Base-by-base conservation (phyloP, 2,797 vertebrate species). In the Serranus cabrilla region DNA sequence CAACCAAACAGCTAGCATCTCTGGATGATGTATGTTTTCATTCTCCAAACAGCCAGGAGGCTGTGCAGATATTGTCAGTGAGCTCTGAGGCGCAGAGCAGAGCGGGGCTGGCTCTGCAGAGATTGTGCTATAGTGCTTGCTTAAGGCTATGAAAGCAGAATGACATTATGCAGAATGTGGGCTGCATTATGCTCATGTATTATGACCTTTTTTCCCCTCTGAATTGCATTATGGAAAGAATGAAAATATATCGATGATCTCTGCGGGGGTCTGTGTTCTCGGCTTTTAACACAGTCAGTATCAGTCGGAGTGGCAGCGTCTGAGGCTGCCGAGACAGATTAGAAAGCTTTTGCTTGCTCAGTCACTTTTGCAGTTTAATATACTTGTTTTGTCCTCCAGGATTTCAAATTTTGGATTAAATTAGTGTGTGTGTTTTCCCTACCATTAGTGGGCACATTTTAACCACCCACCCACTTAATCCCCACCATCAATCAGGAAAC, bases 31-130 rank as follows among this genome's bases (percentile, higher is more conserved):
- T 83, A 74, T 83, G 83, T 81, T 88, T 90, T 83, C 68, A 55
- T 71, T 81, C 73, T 84, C 79, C 78, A 90, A 89, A 89, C 78
- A 87, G 82, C 90, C 76, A 67, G 59, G 42, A 76, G 87, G 83
- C 82, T 78, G 80, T 76, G 66, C 76, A 78, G 84, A 88, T 89
- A 86, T 78, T 81, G 82, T 82, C 86, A 70, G 84, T 18, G 54
- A 78, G 84, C 80, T 90, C 56, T 46, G 3, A 85, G 85, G 79
- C 83, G 47, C 60, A 21, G 72, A 70, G 77, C 76, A 60, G 71
- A 68, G 80, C 80, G 9, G 47, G 67, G 23, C 80, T 69, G 71
- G 64, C 75, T 85, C 81, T 86, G 86, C 63, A 76, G 78, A 83
- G 87, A 90, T 83, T 87, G 81, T 67, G 67, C 72, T 12, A 45